Percentiles rank a stretch among this genome's conserved stretches.
phyloP scores from a whole-genome alignment of 1,140 invertebrate species.

The Tenebrio molitor region DNA sequence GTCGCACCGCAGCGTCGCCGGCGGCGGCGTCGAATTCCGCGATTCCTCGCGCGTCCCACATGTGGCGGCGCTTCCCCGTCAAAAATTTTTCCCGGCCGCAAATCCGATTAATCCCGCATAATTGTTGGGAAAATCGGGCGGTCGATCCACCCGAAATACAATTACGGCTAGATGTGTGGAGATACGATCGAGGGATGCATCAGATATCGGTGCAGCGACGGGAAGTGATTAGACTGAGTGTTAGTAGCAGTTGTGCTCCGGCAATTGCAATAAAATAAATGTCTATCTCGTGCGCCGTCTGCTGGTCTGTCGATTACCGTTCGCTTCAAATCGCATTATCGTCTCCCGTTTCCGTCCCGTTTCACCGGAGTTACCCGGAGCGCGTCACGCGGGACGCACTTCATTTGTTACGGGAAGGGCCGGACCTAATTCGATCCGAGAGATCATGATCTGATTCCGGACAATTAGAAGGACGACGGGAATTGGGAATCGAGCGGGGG shows the following conservation, averaged over 20 bases:
- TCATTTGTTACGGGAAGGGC: conserved; percentile 20
- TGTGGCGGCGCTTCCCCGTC: not conserved
- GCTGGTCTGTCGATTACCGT: conserved; percentile 52
- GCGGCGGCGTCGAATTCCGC: too few relatives aligned
- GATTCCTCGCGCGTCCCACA: too few relatives aligned
- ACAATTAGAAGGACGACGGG: conserved; percentile 3
- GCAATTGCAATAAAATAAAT: conserved; percentile 60
- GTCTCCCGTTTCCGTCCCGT: conserved; percentile 44
- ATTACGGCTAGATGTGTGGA: conserved; percentile 7
- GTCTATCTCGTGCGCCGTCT: conserved; percentile 57
- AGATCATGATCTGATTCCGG: conserved; percentile 34
- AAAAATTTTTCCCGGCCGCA: not conserved
- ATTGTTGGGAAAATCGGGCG: conserved; percentile 5
- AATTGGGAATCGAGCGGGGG: conserved; percentile 29
- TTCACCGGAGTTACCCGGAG: not conserved
- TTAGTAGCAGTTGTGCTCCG: conserved; percentile 56
- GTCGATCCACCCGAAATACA: conserved; percentile 14
- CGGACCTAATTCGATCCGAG: conserved; percentile 11
- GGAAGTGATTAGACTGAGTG: conserved; percentile 57
- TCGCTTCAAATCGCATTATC: conserved; percentile 57
- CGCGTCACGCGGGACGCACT: conserved; percentile 22
- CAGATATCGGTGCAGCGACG: conserved; percentile 40
- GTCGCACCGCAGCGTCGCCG: too few relatives aligned
- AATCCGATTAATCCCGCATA: conserved; percentile 11
- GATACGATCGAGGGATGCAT: conserved; percentile 31